phyloP scores from a whole-genome alignment of 2,888 invertebrate species.

The Oligia strigilis region DNA sequence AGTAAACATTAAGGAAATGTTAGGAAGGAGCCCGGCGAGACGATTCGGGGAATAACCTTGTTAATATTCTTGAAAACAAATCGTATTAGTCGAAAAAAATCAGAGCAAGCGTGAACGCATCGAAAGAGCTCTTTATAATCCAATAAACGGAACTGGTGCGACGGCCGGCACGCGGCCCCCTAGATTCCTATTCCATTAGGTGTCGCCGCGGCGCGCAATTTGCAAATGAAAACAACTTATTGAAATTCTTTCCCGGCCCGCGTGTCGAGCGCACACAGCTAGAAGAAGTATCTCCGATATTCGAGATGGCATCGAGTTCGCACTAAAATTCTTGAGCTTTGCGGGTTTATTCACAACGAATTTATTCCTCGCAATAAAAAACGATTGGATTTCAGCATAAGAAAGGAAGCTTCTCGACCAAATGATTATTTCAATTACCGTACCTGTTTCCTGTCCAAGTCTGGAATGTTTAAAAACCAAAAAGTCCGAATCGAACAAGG shows the following conservation, averaged over 20 bases:
- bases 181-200: slow-evolving; percentile 89
- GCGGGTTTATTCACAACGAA: slow-evolving; percentile 46
- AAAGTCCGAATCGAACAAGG: slow-evolving; percentile 41
- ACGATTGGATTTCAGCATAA: slow-evolving; percentile 20
- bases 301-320: slow-evolving; percentile 77
- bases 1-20: slow-evolving; percentile 39
- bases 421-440: slow-evolving; percentile 33
- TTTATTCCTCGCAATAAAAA: slow-evolving; percentile 34
- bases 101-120: slow-evolving; percentile 64
- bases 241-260: slow-evolving; percentile 88
- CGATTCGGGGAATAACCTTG: slow-evolving; percentile 29
- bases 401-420: slow-evolving; percentile 13
- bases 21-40: slow-evolving; percentile 2
- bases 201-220: slow-evolving; percentile 88
- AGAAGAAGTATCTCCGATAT: slow-evolving; percentile 78
- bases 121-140: slow-evolving; percentile 80
- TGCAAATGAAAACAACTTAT: slow-evolving; percentile 91
- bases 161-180: slow-evolving; percentile 78
- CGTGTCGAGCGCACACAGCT: slow-evolving; percentile 73
- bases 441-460: slow-evolving; percentile 21
- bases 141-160: slow-evolving; percentile 80
- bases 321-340: slow-evolving; percentile 70
- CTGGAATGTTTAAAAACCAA: slow-evolving; percentile 11
- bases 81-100: slow-evolving; percentile 59
- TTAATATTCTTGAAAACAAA: slow-evolving; percentile 53